Base-by-base conservation (phyloP, 2,888 invertebrate species). In the Phytoseiulus persimilis region DNA sequence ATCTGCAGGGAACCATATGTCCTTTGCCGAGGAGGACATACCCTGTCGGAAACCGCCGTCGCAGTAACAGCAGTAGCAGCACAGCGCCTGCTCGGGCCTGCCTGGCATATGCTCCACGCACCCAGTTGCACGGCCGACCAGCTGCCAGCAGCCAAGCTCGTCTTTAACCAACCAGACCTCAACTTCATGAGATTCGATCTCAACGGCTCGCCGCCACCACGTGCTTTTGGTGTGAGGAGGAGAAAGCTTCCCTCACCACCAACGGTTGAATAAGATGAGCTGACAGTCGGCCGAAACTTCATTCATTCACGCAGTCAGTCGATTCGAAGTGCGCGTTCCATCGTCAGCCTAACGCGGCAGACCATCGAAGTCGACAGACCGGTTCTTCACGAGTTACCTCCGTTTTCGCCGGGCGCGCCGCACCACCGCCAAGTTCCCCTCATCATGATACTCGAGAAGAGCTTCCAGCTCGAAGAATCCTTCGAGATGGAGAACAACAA, bases 1-100 rank as follows among this genome's bases (percentile, higher is more conserved):
- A 87, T 87, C 87, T 87, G 87, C 87, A 45, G 87, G 87, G 31
- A 39, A 87, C 87, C 87, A 87, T 87, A 87, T 87, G 87, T 87
- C 87, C 87, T 87, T 33, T 39, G 39, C 87, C 32, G 87, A 32
- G 33, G 87, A 87, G 87, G 87, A 87, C 87, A 87, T 87, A 87
- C 87, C 87, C 45, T 45, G 87, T 45, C n/a, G 87, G 6, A 87
- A 39, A 87, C 39, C 84, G 84, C 87, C 65, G 65, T 23, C 65
- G 65, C 65, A 65, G 65, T 65, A 65, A 65, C 65, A 65, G 65
- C 65, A 65, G 65, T 28, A 65, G 28, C 65, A 65, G 65, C 65
- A 65, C 65, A 65, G 5, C 39, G 39, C 39, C 39, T 39, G 39
- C 5, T 39, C 65, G 65, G 65, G 65, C 65, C 28, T 14, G 65